These are phyloP conservation scores for Potamarius usumacintae DNA, from an alignment of 2,113 vertebrate genomes.

Conservation along the genomic window DNA sequence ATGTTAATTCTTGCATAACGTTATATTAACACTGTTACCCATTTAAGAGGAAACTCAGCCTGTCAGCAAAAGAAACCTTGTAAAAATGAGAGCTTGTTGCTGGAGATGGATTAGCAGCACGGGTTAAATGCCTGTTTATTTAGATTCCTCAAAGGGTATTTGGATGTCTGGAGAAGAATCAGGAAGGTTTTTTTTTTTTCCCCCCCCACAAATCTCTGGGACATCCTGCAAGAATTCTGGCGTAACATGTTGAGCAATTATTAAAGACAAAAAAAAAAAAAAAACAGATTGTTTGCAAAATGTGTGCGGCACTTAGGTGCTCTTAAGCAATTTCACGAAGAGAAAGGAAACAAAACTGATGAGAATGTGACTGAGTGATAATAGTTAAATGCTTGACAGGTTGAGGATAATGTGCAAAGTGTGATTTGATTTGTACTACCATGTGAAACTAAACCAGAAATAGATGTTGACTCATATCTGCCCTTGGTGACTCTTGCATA, in stretches of 20 bases:
- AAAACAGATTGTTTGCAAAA: not conserved
- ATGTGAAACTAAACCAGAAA: constrained; percentile 48
- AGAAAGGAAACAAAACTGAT: constrained; percentile 4
- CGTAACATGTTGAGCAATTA: not conserved
- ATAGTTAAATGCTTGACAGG: constrained; percentile 41
- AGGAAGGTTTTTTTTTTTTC: not conserved
- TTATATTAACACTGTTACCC: not conserved
- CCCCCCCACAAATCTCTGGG: not conserved
- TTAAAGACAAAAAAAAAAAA: no score
- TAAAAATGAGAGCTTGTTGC: not conserved
- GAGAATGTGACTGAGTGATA: constrained; percentile 5
- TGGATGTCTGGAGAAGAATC: not conserved
- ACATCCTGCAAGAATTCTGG: not conserved
- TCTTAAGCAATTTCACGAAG: not conserved
- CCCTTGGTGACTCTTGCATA: constrained; percentile 39
- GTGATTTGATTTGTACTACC: constrained; percentile 52
- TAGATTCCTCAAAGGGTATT: not conserved
- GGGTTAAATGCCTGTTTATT: not conserved
- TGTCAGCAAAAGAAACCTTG: not conserved
- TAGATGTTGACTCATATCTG: constrained; percentile 48
- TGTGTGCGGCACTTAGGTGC: not conserved
- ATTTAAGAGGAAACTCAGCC: not conserved
- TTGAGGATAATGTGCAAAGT: constrained; percentile 48
- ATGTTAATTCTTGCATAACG: not conserved
- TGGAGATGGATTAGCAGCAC: not conserved